phyloP scores from a whole-genome alignment of 2,888 invertebrate species.

The Prenolepis imparis region DNA sequence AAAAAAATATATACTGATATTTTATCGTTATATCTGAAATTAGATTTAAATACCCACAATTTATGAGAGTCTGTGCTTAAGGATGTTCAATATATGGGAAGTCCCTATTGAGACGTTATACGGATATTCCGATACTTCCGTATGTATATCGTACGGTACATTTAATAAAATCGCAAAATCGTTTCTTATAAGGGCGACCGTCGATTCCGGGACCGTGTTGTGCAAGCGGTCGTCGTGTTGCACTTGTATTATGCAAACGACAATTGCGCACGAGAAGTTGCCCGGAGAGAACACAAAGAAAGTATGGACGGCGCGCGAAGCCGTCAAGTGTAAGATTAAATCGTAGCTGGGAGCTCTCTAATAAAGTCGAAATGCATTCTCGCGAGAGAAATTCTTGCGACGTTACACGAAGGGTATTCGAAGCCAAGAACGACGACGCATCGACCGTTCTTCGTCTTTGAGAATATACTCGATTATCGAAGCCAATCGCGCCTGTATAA shows the following conservation, averaged over 20 bases:
- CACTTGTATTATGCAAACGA: conserved; percentile 54
- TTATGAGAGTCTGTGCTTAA: background rate
- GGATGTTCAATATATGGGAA: background rate
- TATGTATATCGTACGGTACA: background rate
- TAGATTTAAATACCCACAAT: background rate
- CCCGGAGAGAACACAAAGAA: conserved; percentile 39
- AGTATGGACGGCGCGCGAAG: conserved; percentile 39
- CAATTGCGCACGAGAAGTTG: conserved; percentile 37
- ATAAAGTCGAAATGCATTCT: conserved; percentile 47
- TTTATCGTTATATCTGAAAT: background rate
- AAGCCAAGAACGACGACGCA: background rate
- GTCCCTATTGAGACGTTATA: background rate
- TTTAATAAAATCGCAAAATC: conserved; percentile 29
- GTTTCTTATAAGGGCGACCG: conserved; percentile 39
- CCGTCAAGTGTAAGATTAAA: conserved; percentile 42
- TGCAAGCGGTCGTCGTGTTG: conserved; percentile 42
- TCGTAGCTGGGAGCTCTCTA: conserved; percentile 48
- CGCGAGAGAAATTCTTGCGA: conserved; percentile 14
- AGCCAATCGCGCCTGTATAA: background rate
- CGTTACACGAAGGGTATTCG: conserved; percentile 5
- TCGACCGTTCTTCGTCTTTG: conserved; percentile 1
- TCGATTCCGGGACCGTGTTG: conserved; percentile 45
- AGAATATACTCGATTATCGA: conserved; percentile 10
- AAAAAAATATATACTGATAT: background rate
- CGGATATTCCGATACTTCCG: conserved; percentile 10